These are phyloP conservation scores for Luffia ferchaultella DNA, from an alignment of 2,888 invertebrate species.

Conservation along the genomic window DNA sequence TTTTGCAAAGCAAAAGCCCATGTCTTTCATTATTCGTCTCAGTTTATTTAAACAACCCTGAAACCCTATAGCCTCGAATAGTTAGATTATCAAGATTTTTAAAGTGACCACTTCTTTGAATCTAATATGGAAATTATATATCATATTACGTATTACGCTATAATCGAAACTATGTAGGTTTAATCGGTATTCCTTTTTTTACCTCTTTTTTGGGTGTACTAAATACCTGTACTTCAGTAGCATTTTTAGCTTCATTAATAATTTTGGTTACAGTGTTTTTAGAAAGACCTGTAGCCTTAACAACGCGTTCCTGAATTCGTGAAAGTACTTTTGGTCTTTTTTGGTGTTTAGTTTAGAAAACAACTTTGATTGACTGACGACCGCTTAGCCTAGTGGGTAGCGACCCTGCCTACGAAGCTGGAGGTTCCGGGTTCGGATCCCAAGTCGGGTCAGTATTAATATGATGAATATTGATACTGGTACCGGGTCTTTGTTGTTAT, in stretches of 20 bases:
- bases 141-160: background rate
- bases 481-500: too few relatives aligned
- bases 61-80: background rate
- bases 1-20: constrained; percentile 3
- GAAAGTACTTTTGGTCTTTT: background rate
- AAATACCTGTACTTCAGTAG: background rate
- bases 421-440: too few relatives aligned
- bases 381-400: too few relatives aligned
- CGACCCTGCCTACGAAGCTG: too few relatives aligned
- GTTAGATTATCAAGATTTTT: background rate
- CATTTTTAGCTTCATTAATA: too few relatives aligned
- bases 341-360: background rate
- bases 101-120: background rate
- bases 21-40: background rate
- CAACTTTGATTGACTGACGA: too few relatives aligned
- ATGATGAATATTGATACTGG: too few relatives aligned
- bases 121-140: background rate
- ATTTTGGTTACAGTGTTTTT: background rate
- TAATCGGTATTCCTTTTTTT: background rate
- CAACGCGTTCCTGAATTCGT: background rate
- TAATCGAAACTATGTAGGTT: background rate
- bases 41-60: background rate
- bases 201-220: background rate
- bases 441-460: too few relatives aligned
- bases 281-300: background rate